Conservation (phyloP, 2,888 invertebrate species). For the Synanthedon vespiformis region DNA sequence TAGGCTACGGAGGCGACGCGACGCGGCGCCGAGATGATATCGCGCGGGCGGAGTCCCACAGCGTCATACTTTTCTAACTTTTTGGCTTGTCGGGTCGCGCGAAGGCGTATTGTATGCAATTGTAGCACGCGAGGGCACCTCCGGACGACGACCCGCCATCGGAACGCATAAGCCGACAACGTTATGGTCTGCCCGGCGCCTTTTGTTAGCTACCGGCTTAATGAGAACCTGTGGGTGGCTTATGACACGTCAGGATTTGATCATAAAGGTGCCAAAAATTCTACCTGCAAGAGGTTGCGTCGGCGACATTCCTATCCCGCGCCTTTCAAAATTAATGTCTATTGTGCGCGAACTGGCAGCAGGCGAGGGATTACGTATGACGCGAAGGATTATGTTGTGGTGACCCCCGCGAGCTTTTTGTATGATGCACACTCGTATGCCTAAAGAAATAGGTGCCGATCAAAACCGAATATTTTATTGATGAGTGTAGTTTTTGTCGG, state of each 20-base stretch:
- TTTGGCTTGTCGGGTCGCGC: constrained; percentile 53
- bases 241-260: constrained; percentile 66
- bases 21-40: constrained; percentile 51
- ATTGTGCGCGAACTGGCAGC: constrained; percentile 34
- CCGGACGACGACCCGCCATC: constrained; percentile 58
- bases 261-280: constrained; percentile 68
- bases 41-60: constrained; percentile 26
- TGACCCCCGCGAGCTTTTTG: background rate
- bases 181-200: constrained; percentile 57
- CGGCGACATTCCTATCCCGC: constrained; percentile 60
- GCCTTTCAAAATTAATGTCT: constrained; percentile 62
- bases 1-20: constrained; percentile 14
- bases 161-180: constrained; percentile 59
- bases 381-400: background rate
- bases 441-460: background rate
- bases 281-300: constrained; percentile 53
- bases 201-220: constrained; percentile 65
- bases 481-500: constrained; percentile 12
- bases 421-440: background rate
- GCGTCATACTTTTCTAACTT: constrained; percentile 64
- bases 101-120: constrained; percentile 63
- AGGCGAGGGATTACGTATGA: background rate
- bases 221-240: constrained; percentile 65
- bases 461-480: background rate
- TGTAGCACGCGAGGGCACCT: constrained; percentile 61